Conservation (phyloP, 92 coral and sea anemone genomes). For the Paramuricea clavata region DNA sequence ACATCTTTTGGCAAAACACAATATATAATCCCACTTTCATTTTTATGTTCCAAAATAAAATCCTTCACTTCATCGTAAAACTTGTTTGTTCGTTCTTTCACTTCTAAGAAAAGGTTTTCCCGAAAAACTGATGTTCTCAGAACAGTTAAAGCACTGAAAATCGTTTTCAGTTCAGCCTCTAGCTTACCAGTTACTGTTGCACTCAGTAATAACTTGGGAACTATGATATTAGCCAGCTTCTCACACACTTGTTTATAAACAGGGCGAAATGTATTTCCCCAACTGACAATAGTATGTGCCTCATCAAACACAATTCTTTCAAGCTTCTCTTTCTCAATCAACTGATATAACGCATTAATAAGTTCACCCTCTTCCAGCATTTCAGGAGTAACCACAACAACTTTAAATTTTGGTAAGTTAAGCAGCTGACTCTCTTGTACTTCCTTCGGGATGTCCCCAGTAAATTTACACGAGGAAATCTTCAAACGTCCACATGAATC, state of each 20-base stretch:
- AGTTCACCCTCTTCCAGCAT: constrained; percentile 8
- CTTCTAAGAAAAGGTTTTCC: constrained; percentile 52
- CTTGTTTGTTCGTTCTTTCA: constrained; percentile 27
- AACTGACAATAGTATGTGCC: constrained; percentile 44
- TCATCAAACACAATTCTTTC: constrained; percentile 54
- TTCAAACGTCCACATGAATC: not conserved
- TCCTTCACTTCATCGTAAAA: constrained; percentile 19
- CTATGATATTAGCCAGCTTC: not conserved
- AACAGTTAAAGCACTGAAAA: not conserved
- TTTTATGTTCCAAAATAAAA: constrained; percentile 27
- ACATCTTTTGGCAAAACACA: constrained; percentile 62
- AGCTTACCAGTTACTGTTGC: constrained; percentile 42
- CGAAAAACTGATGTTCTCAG: constrained; percentile 42
- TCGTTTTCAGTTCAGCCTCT: not conserved
- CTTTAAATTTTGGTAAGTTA: no score
- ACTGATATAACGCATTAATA: not conserved
- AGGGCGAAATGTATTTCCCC: constrained; percentile 40
- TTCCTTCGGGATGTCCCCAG: constrained; percentile 25
- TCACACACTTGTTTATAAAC: constrained; percentile 26
- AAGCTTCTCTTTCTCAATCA: not conserved
- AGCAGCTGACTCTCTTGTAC: not conserved
- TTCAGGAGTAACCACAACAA: constrained; percentile 61
- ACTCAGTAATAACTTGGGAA: constrained; percentile 46
- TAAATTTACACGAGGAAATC: constrained; percentile 44
- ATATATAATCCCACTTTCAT: no score